Conservation (phyloP, 1,140 invertebrate species). For the Adelges cooleyi region DNA sequence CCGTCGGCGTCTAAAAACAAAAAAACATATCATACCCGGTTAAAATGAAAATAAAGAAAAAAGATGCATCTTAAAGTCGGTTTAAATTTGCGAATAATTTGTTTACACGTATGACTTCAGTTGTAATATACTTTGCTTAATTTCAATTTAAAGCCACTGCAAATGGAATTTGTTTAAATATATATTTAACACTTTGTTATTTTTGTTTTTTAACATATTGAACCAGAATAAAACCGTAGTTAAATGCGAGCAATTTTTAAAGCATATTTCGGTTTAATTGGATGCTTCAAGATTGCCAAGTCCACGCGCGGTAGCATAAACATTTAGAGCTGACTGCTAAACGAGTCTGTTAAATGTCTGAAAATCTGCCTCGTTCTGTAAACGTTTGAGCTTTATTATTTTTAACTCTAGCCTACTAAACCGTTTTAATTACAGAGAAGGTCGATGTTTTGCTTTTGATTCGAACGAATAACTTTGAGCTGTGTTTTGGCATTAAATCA, state of each 20-base stretch:
- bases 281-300: constrained; percentile 1
- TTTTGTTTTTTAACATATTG: no score
- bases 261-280: not conserved
- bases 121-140: no score
- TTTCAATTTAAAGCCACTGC: no score
- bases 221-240: no score
- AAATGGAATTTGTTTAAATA: no score
- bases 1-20: constrained; percentile 27
- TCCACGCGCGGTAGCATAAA: not conserved
- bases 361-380: not conserved
- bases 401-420: not conserved
- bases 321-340: not conserved
- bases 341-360: not conserved
- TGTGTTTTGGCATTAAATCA: not conserved
- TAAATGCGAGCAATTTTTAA: no score
- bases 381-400: not conserved
- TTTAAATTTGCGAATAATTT: no score
- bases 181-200: no score
- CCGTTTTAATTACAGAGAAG: not conserved
- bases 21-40: no score
- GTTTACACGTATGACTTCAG: no score
- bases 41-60: no score
- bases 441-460: constrained; percentile 1
- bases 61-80: no score
- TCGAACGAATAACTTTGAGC: not conserved